Evolutionary conservation across 2,113 vertebrate species (phyloP).

Genomic region (Pelecanus crispus): DNA sequence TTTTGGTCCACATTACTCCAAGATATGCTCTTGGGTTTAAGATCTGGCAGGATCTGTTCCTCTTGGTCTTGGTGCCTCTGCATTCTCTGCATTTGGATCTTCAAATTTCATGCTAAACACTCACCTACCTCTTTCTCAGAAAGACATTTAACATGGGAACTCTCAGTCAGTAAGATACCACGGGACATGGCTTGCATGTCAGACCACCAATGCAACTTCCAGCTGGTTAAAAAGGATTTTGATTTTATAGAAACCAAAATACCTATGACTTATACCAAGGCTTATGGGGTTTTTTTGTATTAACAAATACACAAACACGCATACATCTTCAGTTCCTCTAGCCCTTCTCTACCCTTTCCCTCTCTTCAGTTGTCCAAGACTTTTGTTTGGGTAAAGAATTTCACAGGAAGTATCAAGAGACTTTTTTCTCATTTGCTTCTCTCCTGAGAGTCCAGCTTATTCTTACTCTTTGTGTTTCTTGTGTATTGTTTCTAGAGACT

Average conservation of each 20-base stretch:
- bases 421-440: not conserved
- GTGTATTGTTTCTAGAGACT: slow-evolving; percentile 21
- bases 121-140: not conserved
- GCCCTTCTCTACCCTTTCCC: not conserved
- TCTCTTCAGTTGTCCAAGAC: not conserved
- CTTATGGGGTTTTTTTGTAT: not conserved
- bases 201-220: not conserved
- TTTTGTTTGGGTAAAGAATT: not conserved
- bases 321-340: not conserved
- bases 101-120: not conserved
- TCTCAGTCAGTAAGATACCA: not conserved
- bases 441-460: not conserved
- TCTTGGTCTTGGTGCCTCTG: not conserved
- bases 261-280: not conserved
- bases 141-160: not conserved
- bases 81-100: not conserved
- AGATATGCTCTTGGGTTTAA: not conserved
- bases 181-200: not conserved
- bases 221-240: not conserved
- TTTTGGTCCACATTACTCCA: not conserved
- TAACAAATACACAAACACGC: not conserved
- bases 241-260: not conserved
- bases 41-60: not conserved
- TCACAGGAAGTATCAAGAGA: not conserved
- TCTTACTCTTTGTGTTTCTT: not conserved